phyloP scores from a whole-genome alignment of 1,140 invertebrate species.

The Ips typographus region DNA sequence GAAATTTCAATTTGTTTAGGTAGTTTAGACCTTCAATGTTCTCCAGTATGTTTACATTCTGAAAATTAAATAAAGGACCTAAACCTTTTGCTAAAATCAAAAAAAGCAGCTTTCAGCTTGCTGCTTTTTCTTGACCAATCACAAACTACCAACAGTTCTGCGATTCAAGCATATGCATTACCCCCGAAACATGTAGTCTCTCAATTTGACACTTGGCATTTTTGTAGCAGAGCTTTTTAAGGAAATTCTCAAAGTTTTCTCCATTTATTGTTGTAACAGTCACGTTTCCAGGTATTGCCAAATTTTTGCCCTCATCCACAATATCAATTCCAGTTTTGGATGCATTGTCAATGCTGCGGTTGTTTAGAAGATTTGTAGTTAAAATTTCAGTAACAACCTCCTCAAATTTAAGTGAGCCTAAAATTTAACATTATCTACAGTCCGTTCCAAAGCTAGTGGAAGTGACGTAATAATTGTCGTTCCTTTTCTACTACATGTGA shows the following conservation, averaged over 20 bases:
- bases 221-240: conserved; percentile 51
- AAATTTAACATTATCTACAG: not conserved
- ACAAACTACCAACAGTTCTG: too few relatives aligned
- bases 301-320: not conserved
- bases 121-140: too few relatives aligned
- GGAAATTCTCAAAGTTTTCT: conserved; percentile 46
- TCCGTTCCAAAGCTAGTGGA: too few relatives aligned
- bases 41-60: too few relatives aligned
- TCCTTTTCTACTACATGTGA: too few relatives aligned
- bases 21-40: not conserved
- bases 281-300: conserved; percentile 41
- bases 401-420: not conserved
- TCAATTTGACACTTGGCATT: conserved; percentile 47
- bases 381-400: not conserved
- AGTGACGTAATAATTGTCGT: too few relatives aligned
- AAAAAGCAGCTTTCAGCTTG: too few relatives aligned
- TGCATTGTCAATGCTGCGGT: not conserved
- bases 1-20: conserved; percentile 55
- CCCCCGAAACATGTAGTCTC: conserved; percentile 51
- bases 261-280: conserved; percentile 44
- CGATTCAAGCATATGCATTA: conserved; percentile 39
- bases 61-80: too few relatives aligned
- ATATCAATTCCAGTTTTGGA: not conserved
- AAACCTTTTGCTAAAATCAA: too few relatives aligned
- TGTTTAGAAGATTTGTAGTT: not conserved